A percentile compares a stretch with the other conserved stretches of the same genome.
Evolutionary conservation across 2,888 invertebrate species (phyloP).

Genomic region (Amiota minor): DNA sequence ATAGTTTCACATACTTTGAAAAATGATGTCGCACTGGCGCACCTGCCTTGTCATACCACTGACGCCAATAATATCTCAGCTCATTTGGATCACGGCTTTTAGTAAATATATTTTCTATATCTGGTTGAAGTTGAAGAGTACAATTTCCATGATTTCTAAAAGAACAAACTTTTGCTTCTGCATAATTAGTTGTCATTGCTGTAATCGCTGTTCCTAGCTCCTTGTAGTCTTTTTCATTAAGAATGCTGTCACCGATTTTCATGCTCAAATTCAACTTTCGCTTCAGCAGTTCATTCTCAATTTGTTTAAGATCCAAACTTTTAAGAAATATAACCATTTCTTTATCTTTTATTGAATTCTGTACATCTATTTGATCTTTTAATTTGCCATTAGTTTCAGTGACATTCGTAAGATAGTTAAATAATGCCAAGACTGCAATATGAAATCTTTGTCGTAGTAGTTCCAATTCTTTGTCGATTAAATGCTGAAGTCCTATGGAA

Average conservation of each 20-base stretch:
- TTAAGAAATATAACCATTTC: constrained; percentile 56
- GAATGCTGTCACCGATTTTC: constrained; percentile 80
- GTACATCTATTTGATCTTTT: constrained; percentile 65
- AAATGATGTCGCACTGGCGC: constrained; percentile 78
- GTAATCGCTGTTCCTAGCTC: constrained; percentile 78
- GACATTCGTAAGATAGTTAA: constrained; percentile 83
- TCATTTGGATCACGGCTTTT: constrained; percentile 84
- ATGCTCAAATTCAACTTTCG: constrained; percentile 84
- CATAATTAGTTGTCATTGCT: constrained; percentile 84
- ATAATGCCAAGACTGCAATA: constrained; percentile 75
- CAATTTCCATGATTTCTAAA: constrained; percentile 79
- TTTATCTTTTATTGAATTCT: constrained; percentile 67
- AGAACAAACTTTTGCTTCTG: constrained; percentile 83
- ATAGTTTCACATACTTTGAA: constrained; percentile 80
- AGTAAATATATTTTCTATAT: constrained; percentile 77
- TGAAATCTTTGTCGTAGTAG: constrained; percentile 77
- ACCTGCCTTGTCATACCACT: constrained; percentile 85
- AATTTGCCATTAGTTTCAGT: constrained; percentile 80
- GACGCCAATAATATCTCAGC: constrained; percentile 84
- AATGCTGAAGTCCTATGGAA: constrained; percentile 75
- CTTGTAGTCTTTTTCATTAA: constrained; percentile 80
- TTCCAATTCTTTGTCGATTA: constrained; percentile 76
- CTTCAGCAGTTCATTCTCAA: constrained; percentile 78
- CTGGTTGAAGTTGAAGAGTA: constrained; percentile 82
- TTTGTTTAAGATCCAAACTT: constrained; percentile 80